Conservation (phyloP, 2,113 vertebrate species). For the Crypturellus undulatus region DNA sequence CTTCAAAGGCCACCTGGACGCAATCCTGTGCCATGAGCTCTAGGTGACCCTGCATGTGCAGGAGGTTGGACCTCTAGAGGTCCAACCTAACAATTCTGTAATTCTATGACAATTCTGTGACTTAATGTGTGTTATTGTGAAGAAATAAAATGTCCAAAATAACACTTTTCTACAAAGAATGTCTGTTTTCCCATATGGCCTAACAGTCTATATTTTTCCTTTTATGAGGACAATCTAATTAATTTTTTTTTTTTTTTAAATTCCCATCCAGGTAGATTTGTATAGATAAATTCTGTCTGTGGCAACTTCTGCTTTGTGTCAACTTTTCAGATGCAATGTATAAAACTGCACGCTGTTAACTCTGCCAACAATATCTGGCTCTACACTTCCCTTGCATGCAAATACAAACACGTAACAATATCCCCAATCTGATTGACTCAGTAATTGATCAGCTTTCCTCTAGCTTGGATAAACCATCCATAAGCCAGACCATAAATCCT, state of each 20-base stretch:
- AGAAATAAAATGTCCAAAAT: not conserved
- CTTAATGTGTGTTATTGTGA: not conserved
- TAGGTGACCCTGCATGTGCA: too few species aligned
- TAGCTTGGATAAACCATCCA: not conserved
- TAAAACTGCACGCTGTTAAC: not conserved
- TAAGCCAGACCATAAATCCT: not conserved
- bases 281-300: accelerated
- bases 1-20: too few species aligned
- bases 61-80: too few species aligned
- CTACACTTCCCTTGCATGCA: not conserved
- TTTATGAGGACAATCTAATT: not conserved
- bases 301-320: not conserved
- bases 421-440: not conserved
- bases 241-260: not conserved
- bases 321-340: not conserved
- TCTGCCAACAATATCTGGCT: not conserved
- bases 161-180: not conserved
- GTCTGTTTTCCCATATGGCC: accelerated
- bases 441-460: not conserved
- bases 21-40: too few species aligned
- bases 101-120: too few species aligned
- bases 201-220: not conserved
- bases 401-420: not conserved
- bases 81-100: too few species aligned
- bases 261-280: too few species aligned